Conservation (phyloP, 2,113 vertebrate species). For the Balaeniceps rex region DNA sequence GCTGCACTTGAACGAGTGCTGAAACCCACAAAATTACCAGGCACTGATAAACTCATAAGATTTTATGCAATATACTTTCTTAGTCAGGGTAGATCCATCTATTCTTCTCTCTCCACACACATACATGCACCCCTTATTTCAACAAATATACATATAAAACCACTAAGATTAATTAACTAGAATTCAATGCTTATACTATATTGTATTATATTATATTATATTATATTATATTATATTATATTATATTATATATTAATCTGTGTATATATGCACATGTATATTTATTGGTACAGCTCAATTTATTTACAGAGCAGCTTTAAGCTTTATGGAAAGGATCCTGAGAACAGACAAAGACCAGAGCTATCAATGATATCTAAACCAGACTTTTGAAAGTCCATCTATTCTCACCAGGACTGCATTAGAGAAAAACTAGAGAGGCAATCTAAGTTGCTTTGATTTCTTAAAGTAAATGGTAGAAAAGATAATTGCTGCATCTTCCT, state of each 20-base stretch:
- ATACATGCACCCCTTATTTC: not conserved
- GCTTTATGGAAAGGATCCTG: not conserved
- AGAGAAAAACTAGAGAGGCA: not conserved
- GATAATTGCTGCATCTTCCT: not conserved
- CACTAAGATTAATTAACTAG: not conserved
- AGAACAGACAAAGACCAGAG: not conserved
- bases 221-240: too few species aligned
- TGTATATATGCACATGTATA: not conserved
- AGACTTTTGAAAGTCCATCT: not conserved
- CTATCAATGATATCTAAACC: not conserved
- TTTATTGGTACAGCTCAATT: not conserved
- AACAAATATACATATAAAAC: not conserved
- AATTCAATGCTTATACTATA: not conserved
- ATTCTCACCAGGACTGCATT: not conserved
- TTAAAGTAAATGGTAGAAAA: not conserved
- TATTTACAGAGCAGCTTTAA: not conserved
- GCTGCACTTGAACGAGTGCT: not conserved
- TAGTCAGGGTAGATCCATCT: not conserved
- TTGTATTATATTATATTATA: too few species aligned
- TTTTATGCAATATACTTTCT: not conserved
- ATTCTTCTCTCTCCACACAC: not conserved
- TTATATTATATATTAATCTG: not conserved
- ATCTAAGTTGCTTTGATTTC: not conserved
- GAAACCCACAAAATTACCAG: not conserved
- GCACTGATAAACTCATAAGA: not conserved